Base-by-base conservation (phyloP, 1,140 invertebrate genomes). In the Papilio machaon region DNA sequence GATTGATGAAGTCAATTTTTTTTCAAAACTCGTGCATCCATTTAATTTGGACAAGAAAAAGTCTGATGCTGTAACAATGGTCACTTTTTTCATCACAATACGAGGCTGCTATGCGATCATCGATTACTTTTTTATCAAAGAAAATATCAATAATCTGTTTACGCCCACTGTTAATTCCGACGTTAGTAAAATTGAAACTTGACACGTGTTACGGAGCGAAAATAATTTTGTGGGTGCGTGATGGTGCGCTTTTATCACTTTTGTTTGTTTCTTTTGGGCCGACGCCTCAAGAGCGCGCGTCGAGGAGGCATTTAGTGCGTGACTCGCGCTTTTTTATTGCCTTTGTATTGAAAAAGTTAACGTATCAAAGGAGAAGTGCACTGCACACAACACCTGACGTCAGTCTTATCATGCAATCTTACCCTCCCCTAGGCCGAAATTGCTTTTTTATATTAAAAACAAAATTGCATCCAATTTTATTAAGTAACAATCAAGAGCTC, bases 121-220 rank as follows among this genome's bases (percentile, higher is more conserved):
- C 92, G 92, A 94, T 94, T 93, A 93, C 87, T 92, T 94, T 94
- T 94, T 94, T 93, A 92, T 93, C 90, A 83, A 84, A 78, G 83
- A 90, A 91, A 93, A 94, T 93, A 94, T 93, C 91, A 90, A 93
- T 93, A 93, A 93, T 92, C 91, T 88, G 91, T 93, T 91, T 92
- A 94, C 93, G 92, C 93, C 93, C 93, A 92, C 91, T 86, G 91
- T 94, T 94, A 92, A 93, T 92, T 93, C 88, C 89, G 88, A 94
- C 90, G 89, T 93, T 92, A 87, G 89, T 94, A 90, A 90, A 93
- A 93, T 94, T 94, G 90, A 92, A 92, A 90, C 89, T 91, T 94
- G 92, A 94, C 93, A 94, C 92, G 91, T 94, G 93, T 92, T 94
- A 93, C 91, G 84, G 88, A 85, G 91, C 90, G 86, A 92, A 92